Evolutionary conservation across 2,888 invertebrate genomes (phyloP).

Genomic region (Macropis europaea): DNA sequence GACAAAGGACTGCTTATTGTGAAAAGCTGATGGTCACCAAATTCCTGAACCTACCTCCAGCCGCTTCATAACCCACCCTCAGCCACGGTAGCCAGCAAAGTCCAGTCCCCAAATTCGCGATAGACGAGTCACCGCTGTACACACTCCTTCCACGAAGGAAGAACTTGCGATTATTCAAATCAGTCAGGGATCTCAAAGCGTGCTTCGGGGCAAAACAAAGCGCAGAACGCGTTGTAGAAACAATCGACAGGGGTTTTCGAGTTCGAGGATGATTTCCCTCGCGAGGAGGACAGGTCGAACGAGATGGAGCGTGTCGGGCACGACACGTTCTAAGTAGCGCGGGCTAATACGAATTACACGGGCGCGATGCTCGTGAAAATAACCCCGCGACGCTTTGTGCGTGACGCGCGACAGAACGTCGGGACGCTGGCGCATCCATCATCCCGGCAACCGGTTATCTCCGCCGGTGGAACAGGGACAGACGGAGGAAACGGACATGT

Average conservation of each 20-base stretch:
- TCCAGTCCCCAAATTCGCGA: too few species aligned
- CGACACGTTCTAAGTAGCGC: slow-evolving; percentile 34
- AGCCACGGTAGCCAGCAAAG: too few species aligned
- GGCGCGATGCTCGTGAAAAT: slow-evolving; percentile 67
- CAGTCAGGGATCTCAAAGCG: not conserved
- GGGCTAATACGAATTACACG: slow-evolving; percentile 50
- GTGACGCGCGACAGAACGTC: slow-evolving; percentile 74
- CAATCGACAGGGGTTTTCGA: too few species aligned
- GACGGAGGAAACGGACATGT: slow-evolving; percentile 33
- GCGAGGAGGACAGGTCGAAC: not conserved
- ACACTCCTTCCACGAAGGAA: not conserved
- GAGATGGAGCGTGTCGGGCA: slow-evolving; percentile 1
- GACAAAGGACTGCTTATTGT: too few species aligned
- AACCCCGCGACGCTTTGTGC: slow-evolving; percentile 71
- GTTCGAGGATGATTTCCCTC: too few species aligned
- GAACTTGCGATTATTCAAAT: not conserved
- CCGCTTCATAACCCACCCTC: too few species aligned
- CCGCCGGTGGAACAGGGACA: slow-evolving; percentile 17
- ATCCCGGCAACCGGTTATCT: slow-evolving; percentile 70
- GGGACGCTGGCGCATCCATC: slow-evolving; percentile 72
- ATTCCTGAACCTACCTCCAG: too few species aligned
- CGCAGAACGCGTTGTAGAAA: too few species aligned
- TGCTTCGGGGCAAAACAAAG: not conserved
- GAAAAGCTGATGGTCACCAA: too few species aligned
- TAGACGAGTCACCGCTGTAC: too few species aligned